A percentile compares a stretch with the other conserved stretches of the same genome.
Evolutionary conservation across 2,113 vertebrate species (phyloP).

Genomic region (Cathartes aura): DNA sequence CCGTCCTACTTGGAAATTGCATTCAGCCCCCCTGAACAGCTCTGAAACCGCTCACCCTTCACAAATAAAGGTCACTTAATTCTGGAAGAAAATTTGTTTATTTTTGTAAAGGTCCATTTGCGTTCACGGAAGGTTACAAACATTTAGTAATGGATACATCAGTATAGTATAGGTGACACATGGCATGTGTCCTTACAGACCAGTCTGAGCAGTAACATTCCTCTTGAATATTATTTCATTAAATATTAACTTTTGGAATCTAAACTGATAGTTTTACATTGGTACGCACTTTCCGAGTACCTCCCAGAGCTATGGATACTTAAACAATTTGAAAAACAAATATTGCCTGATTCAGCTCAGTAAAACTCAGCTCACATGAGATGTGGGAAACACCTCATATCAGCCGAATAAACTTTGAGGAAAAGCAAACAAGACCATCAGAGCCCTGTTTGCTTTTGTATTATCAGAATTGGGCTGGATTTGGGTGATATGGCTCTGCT

Average conservation of each 20-base stretch:
- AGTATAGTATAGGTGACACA: accelerated
- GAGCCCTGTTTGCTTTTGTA: background rate
- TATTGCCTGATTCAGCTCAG: background rate
- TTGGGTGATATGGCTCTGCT: background rate
- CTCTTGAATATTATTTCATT: background rate
- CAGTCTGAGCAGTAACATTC: background rate
- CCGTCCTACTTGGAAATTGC: background rate
- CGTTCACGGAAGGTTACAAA: background rate
- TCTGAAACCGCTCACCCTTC: background rate
- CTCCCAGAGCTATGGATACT: background rate
- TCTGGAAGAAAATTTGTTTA: background rate
- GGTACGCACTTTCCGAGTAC: background rate
- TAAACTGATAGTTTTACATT: background rate
- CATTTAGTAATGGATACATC: background rate
- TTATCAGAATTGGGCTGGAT: background rate
- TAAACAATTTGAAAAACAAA: background rate
- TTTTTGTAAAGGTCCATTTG: background rate
- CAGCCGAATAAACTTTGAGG: background rate
- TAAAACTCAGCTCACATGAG: background rate
- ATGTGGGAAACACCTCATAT: background rate
- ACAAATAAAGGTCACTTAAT: background rate
- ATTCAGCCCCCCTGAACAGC: background rate
- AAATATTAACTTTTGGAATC: constrained; percentile 23
- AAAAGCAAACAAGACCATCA: background rate
- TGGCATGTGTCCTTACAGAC: background rate